phyloP scores from a whole-genome alignment of 2,797 vertebrate genomes.

The Notolepis coatsorum region DNA sequence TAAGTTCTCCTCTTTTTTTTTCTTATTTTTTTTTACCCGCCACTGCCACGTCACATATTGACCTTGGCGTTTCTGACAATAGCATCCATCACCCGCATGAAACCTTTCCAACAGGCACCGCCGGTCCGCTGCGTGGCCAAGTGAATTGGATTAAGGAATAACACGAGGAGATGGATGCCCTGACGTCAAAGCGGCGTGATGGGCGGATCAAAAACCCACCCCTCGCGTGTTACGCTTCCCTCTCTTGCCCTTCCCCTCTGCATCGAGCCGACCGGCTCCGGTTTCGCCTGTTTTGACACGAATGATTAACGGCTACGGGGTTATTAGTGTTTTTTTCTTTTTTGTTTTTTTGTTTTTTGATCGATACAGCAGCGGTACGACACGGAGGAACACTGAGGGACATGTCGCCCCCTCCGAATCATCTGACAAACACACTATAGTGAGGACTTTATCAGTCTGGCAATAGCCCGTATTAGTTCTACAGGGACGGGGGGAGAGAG shows the following conservation, averaged over 20 bases:
- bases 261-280: slow-evolving; percentile 67
- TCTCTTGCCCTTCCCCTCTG: slow-evolving; percentile 44
- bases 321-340: slow-evolving; percentile 68
- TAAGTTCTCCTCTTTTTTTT: slow-evolving; percentile 82
- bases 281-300: slow-evolving; percentile 85
- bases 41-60: slow-evolving; percentile 89
- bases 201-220: slow-evolving; percentile 85
- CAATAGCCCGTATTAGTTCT: not conserved
- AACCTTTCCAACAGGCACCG: slow-evolving; percentile 91
- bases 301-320: slow-evolving; percentile 79
- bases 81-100: slow-evolving; percentile 94
- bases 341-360: no score
- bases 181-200: slow-evolving; percentile 83
- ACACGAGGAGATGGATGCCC: slow-evolving; percentile 91
- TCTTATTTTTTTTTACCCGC: slow-evolving; percentile 45
- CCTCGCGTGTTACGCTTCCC: slow-evolving; percentile 80
- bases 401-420: slow-evolving; percentile 64
- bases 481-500: no score
- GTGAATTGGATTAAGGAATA: slow-evolving; percentile 94
- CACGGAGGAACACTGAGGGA: slow-evolving; percentile 40
- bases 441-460: slow-evolving; percentile 14
- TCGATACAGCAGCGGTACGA: slow-evolving; percentile 52
- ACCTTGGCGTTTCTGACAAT: slow-evolving; percentile 98
- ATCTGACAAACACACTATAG: slow-evolving; percentile 24
- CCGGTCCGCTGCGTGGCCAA: slow-evolving; percentile 87